Evolutionary conservation across 2,113 vertebrate species (phyloP).

Genomic region (Zootoca vivipara): DNA sequence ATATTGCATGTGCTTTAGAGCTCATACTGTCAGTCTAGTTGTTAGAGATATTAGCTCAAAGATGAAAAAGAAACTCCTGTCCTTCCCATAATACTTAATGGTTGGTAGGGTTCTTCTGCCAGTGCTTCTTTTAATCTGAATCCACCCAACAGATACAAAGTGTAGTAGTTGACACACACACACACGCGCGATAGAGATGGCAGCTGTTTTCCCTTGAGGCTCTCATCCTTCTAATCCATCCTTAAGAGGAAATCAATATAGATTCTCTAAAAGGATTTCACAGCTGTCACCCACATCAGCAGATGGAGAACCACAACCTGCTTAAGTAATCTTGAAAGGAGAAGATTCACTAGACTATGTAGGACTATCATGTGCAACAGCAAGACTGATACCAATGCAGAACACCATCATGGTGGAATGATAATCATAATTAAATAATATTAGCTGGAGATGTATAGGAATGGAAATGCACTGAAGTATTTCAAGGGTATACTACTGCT

Average conservation of each 20-base stretch:
- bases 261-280: slow-evolving; percentile 55
- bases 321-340: slow-evolving; percentile 44
- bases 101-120: slow-evolving; percentile 22
- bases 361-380: neutral
- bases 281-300: slow-evolving; percentile 35
- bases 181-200: slow-evolving; percentile 24
- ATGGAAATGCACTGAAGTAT: neutral
- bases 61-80: slow-evolving; percentile 25
- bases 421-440: neutral
- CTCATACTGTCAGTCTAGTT: neutral
- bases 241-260: slow-evolving; percentile 64
- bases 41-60: neutral
- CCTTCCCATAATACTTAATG: slow-evolving; percentile 31
- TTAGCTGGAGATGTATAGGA: neutral
- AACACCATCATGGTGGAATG: neutral
- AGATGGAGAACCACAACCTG: slow-evolving; percentile 53
- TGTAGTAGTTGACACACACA: neutral
- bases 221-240: slow-evolving; percentile 48
- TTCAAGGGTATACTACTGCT: neutral
- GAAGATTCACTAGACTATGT: slow-evolving; percentile 23
- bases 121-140: slow-evolving; percentile 23
- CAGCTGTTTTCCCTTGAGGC: slow-evolving; percentile 49
- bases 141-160: slow-evolving; percentile 25
- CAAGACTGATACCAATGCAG: slow-evolving; percentile 26
- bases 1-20: neutral